Base-by-base conservation (phyloP, 2,113 vertebrate species). In the Chloroceryle aenea region DNA sequence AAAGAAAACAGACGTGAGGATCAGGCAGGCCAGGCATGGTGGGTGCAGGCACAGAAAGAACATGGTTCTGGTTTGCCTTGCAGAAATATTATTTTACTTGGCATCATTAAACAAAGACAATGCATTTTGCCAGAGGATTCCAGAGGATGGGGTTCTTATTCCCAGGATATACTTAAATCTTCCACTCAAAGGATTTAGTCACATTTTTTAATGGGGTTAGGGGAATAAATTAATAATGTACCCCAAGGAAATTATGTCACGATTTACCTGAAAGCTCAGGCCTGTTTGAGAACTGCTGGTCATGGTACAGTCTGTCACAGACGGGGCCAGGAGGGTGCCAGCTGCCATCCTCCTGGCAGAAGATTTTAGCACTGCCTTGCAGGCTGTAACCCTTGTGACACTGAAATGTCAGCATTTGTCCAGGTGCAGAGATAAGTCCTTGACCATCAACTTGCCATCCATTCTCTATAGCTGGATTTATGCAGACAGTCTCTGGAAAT, bases 301-400 rank as follows among this genome's bases (percentile, higher is more conserved):
- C 0, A 0, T 1, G 43, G 63, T 34, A 5, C 2, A 32, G 10
- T 3, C n/a, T 84, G 1, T 7, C 0, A 14, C 96, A 97, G 61
- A 7, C 0, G 0, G 96, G 96, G 2, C 4, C 48, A 6, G 96
- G 34, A 10, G 96, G 91, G 23, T 89, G 20, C 96, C 96, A 97
- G 86, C 73, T 96, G 64, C 96, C 95, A 3, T 96, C 91, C 76
- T 72, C 43, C 89, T 87, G 94, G 95, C 96, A 97, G 38, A 56
- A 42, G 80, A 67, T 14, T 2, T 27, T 20, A 29, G 93, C 68
- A 15, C 86, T 95, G 61, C 96, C 96, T 30, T n/a, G 79, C 93
- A 96, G 80, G 18, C 73, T 85, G 93, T 85, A 95, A 0, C 95
- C 94, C 0, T 30, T 0, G 1, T 27, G 76, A 11, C 96, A 97